These are phyloP conservation scores for Drosophila orena DNA, from an alignment of 1,140 invertebrate genomes.

Conservation along the genomic window DNA sequence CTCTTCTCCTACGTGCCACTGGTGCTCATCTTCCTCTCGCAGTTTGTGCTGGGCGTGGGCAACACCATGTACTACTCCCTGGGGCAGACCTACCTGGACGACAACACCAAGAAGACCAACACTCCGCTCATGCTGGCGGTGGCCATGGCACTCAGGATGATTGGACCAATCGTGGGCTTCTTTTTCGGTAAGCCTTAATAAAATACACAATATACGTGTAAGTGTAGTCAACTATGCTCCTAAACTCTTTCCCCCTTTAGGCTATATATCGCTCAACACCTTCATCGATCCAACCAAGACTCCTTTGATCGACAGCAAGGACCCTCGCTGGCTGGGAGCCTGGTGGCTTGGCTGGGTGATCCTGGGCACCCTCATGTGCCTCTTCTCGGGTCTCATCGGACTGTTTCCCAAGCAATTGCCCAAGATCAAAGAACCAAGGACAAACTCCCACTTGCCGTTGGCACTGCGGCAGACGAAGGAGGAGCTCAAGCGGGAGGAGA, in stretches of 20 bases:
- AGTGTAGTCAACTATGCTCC: too few species aligned
- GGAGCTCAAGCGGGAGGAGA: constrained; percentile 70
- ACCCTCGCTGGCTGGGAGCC: constrained; percentile 89
- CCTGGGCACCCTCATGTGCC: constrained; percentile 86
- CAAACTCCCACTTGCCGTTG: constrained; percentile 74
- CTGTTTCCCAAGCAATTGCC: constrained; percentile 87
- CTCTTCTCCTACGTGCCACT: constrained; percentile 86
- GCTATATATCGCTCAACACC: constrained; percentile 87
- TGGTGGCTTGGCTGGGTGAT: constrained; percentile 90
- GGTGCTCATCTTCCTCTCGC: constrained; percentile 89
- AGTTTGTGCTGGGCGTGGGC: constrained; percentile 89
- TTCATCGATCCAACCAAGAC: constrained; percentile 88
- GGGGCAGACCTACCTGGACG: constrained; percentile 89
- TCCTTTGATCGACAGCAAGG: constrained; percentile 87
- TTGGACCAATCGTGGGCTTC: constrained; percentile 82
- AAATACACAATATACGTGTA: too few species aligned
- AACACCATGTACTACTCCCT: constrained; percentile 89
- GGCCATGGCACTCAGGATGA: constrained; percentile 77
- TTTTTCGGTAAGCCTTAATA: constrained; percentile 54
- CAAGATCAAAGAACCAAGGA: constrained; percentile 27
- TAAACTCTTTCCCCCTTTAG: constrained; percentile 76
- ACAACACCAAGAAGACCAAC: constrained; percentile 89
- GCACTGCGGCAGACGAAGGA: constrained; percentile 68
- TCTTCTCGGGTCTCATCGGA: constrained; percentile 87
- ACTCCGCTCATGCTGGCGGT: constrained; percentile 87